Percentiles rank a stretch among this genome's conserved stretches.
Evolutionary conservation across 2,113 vertebrate species (phyloP).

Genomic region (Cochlearius cochlearius): DNA sequence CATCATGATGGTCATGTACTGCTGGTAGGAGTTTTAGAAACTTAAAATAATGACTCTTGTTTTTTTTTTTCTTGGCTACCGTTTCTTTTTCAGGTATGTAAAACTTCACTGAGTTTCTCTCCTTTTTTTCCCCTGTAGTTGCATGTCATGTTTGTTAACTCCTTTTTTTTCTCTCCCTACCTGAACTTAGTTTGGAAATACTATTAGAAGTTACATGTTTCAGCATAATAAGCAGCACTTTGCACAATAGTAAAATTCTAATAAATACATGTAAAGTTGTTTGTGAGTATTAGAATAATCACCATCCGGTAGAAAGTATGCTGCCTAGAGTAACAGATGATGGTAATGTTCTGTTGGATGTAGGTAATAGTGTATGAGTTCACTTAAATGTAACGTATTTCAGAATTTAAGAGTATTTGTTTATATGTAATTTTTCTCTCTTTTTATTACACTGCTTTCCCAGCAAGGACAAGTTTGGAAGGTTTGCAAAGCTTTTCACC

Average conservation of each 20-base stretch:
- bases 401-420: slow-evolving; percentile 81
- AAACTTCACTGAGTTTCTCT: slow-evolving; percentile 78
- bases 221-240: background rate
- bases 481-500: slow-evolving; percentile 99
- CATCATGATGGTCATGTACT: background rate
- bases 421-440: slow-evolving; percentile 96
- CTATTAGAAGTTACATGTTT: slow-evolving; percentile 38
- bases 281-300: slow-evolving; percentile 49
- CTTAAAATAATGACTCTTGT: slow-evolving; percentile 59
- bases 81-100: slow-evolving; percentile 85
- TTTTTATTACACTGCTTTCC: slow-evolving; percentile 98
- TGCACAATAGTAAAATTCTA: background rate
- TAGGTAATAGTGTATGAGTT: slow-evolving; percentile 71
- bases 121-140: slow-evolving; percentile 58
- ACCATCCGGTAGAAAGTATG: slow-evolving; percentile 39
- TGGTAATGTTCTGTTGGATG: slow-evolving; percentile 58
- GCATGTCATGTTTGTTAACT: slow-evolving; percentile 72
- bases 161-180: background rate
- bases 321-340: slow-evolving; percentile 51
- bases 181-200: slow-evolving; percentile 62
- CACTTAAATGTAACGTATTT: slow-evolving; percentile 72
- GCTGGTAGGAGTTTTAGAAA: slow-evolving; percentile 51
- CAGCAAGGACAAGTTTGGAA: slow-evolving; percentile 99
- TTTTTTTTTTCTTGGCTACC: slow-evolving; percentile 76
- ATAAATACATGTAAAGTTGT: slow-evolving; percentile 25